Percentiles rank a stretch among this genome's conserved stretches.
Evolutionary conservation across 2,113 vertebrate genomes (phyloP).

Genomic region (Brachyhypopomus gauderio): DNA sequence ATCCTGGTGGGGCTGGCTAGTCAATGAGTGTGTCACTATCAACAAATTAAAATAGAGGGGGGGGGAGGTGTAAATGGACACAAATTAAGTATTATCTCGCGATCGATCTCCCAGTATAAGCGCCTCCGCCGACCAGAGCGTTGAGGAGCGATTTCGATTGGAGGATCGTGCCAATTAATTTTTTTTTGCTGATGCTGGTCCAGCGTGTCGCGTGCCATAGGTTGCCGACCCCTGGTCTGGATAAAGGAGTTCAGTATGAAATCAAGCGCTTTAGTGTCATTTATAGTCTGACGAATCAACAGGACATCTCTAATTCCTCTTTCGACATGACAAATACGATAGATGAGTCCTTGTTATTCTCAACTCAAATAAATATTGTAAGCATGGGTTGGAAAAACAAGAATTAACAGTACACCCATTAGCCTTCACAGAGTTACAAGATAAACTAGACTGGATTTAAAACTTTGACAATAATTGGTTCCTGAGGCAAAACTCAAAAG

Average conservation of each 20-base stretch:
- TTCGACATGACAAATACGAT: conserved; percentile 23
- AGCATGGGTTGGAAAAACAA: background rate
- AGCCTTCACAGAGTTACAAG: conserved; percentile 10
- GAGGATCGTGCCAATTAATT: no score
- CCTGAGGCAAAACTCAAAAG: conserved; percentile 49
- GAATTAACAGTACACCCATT: conserved; percentile 10
- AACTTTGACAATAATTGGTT: conserved; percentile 42
- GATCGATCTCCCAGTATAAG: no score
- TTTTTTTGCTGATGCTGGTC: no score
- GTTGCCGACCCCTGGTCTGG: no score
- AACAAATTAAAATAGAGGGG: no score
- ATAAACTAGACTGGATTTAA: conserved; percentile 30
- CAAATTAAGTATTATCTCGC: no score
- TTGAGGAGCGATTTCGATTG: no score
- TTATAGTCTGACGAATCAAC: conserved; percentile 38
- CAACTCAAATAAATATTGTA: background rate
- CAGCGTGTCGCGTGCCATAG: no score
- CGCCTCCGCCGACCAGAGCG: no score
- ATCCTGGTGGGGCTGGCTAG: no score
- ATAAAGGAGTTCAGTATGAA: conserved; percentile 39
- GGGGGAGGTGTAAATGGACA: no score
- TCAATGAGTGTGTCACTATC: no score
- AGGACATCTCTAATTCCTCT: conserved; percentile 25
- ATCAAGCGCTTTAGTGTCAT: conserved; percentile 52
- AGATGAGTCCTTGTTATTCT: conserved; percentile 35